A percentile compares a stretch with the other conserved stretches of the same genome.
These are phyloP conservation scores for Eulimnadia texana DNA, from an alignment of 1,140 invertebrate genomes.

Conservation along the genomic window DNA sequence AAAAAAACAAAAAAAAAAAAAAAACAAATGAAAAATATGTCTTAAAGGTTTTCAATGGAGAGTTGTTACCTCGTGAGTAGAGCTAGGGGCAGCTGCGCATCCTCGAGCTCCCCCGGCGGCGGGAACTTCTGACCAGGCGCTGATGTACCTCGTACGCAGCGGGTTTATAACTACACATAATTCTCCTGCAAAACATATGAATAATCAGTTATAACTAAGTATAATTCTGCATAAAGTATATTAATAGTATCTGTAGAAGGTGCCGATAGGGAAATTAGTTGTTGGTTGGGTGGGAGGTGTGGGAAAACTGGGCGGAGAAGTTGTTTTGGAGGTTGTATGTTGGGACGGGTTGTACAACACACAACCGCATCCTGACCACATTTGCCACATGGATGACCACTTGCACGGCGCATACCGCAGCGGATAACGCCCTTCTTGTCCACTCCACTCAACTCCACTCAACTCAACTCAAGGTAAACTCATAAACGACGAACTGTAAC, in stretches of 20 bases:
- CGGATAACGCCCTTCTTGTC: no score
- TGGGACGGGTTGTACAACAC: not conserved
- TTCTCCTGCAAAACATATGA: not conserved
- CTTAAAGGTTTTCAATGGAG: not conserved
- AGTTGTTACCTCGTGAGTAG: not conserved
- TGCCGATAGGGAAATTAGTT: no score
- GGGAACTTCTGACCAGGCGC: slow-evolving; percentile 1
- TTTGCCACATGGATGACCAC: not conserved
- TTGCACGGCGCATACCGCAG: no score
- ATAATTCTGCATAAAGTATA: not conserved
- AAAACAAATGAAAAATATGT: not conserved
- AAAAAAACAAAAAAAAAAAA: not conserved
- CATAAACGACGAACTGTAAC: no score
- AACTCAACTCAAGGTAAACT: no score
- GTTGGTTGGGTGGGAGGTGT: not conserved
- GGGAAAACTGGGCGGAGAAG: not conserved
- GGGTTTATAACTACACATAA: slow-evolving; percentile 2
- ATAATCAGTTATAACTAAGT: not conserved
- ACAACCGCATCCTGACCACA: not conserved
- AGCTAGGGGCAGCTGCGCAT: not conserved
- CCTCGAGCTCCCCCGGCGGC: not conserved
- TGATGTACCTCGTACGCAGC: not conserved
- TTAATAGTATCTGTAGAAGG: not conserved
- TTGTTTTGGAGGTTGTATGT: no score
- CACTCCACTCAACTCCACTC: no score